Conservation (phyloP, 2,888 invertebrate species). For the Phalera bucephala region DNA sequence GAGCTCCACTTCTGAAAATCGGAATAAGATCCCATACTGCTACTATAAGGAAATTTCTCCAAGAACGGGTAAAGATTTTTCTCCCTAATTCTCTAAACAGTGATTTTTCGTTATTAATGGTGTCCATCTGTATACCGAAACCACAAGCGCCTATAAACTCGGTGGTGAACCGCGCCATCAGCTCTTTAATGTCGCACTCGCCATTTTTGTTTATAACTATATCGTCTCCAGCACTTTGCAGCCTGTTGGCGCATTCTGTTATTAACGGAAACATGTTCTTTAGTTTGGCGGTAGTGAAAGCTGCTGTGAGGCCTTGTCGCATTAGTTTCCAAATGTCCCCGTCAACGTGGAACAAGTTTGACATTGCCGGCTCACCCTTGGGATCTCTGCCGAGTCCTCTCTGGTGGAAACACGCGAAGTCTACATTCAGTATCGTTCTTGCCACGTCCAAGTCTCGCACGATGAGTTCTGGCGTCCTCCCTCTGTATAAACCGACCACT, state of each 20-base stretch:
- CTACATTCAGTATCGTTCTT: conserved; percentile 45
- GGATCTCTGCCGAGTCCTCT: conserved; percentile 47
- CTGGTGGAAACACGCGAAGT: conserved; percentile 52
- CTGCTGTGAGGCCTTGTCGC: conserved; percentile 59
- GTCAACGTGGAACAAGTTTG: conserved; percentile 53
- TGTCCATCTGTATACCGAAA: conserved; percentile 53
- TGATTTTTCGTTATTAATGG: conserved; percentile 50
- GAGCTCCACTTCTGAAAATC: conserved; percentile 30
- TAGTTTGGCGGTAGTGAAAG: conserved; percentile 62
- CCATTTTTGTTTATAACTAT: conserved; percentile 37
- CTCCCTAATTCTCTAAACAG: conserved; percentile 46
- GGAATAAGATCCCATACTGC: conserved; percentile 48
- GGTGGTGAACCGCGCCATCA: conserved; percentile 58
- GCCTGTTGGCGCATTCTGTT: conserved; percentile 54
- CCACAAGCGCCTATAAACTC: conserved; percentile 62
- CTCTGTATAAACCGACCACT: conserved; percentile 58
- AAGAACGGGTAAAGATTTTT: conserved; percentile 35
- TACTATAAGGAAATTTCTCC: conserved; percentile 23
- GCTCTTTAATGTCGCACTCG: conserved; percentile 46
- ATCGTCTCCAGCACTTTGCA: conserved; percentile 39
- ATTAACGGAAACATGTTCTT: conserved; percentile 67
- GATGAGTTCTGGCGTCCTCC: conserved; percentile 51
- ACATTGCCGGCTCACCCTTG: conserved; percentile 44
- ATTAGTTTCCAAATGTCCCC: conserved; percentile 63
- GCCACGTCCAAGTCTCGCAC: conserved; percentile 55